Percentiles rank a stretch among this genome's conserved stretches.
These are phyloP conservation scores for Aphidoletes aphidimyza DNA, from an alignment of 2,888 invertebrate genomes.

Conservation along the genomic window DNA sequence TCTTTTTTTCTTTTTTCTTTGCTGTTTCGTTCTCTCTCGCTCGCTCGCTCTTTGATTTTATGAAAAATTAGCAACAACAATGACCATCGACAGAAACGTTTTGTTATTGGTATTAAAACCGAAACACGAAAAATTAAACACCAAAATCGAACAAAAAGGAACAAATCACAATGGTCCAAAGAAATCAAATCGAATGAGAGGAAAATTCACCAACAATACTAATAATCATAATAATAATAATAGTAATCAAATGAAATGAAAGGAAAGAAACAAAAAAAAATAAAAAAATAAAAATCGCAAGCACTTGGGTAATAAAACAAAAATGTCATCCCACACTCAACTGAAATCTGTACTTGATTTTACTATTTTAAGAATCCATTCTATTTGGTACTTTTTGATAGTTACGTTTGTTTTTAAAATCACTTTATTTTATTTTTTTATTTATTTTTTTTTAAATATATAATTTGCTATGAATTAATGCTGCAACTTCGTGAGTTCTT, in stretches of 20 bases:
- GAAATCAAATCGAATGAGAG: too few species aligned
- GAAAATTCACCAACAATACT: not conserved
- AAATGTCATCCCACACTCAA: conserved; percentile 53
- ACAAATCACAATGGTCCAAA: too few species aligned
- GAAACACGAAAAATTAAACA: too few species aligned
- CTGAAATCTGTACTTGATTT: conserved; percentile 46
- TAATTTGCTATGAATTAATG: conserved; percentile 9
- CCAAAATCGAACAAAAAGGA: not conserved
- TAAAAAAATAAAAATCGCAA: not conserved
- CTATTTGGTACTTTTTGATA: conserved; percentile 36
- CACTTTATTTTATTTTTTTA: conserved; percentile 16
- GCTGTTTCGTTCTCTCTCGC: too few species aligned
- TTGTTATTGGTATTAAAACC: too few species aligned
- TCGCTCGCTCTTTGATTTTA: not conserved
- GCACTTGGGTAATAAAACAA: conserved; percentile 22
- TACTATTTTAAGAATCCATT: conserved; percentile 53
- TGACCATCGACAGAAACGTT: not conserved
- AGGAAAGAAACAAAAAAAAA: not conserved
- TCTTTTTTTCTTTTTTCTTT: not conserved
- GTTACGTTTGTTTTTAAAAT: conserved; percentile 43
- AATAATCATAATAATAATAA: not conserved
- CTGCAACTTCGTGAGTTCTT: conserved; percentile 26
- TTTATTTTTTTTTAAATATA: conserved; percentile 21
- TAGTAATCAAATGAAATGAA: not conserved
- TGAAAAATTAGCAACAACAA: not conserved